These are phyloP conservation scores for Calidris pygmaea DNA, from an alignment of 2,113 vertebrate genomes.

Conservation along the genomic window DNA sequence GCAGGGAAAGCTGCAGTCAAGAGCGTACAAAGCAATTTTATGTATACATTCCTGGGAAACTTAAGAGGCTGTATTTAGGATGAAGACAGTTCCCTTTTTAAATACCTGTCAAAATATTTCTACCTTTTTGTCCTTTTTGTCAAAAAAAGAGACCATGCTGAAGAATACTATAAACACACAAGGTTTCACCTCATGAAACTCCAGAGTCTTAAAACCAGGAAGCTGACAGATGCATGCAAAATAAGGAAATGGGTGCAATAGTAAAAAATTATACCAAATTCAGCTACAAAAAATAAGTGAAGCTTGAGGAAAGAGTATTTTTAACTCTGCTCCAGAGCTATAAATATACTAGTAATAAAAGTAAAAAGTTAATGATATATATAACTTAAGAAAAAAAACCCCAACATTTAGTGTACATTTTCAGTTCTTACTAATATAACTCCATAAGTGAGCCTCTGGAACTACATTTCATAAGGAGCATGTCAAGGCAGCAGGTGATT, in stretches of 20 bases:
- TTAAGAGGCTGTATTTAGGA: background rate
- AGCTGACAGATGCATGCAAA: background rate
- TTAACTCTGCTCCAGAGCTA: background rate
- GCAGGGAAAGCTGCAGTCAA: background rate
- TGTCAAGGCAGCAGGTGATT: background rate
- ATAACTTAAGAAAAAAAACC: background rate
- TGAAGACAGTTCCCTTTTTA: background rate
- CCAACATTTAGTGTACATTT: background rate
- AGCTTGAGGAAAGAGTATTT: background rate
- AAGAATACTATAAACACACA: background rate
- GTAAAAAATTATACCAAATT: background rate
- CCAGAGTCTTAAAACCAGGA: background rate
- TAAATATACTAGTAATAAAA: background rate
- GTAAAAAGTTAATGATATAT: background rate
- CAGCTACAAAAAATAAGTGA: background rate
- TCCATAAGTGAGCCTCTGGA: background rate
- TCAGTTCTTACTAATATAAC: background rate
- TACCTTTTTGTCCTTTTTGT: background rate
- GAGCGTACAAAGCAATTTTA: background rate
- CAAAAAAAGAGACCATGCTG: background rate
- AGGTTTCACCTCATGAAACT: background rate
- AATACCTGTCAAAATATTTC: conserved; percentile 5
- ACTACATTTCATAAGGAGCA: background rate
- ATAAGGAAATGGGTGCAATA: background rate
- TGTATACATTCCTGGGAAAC: background rate